Base-by-base conservation (phyloP, 2,888 invertebrate species). In the Hermaeophaga mercurialis region DNA sequence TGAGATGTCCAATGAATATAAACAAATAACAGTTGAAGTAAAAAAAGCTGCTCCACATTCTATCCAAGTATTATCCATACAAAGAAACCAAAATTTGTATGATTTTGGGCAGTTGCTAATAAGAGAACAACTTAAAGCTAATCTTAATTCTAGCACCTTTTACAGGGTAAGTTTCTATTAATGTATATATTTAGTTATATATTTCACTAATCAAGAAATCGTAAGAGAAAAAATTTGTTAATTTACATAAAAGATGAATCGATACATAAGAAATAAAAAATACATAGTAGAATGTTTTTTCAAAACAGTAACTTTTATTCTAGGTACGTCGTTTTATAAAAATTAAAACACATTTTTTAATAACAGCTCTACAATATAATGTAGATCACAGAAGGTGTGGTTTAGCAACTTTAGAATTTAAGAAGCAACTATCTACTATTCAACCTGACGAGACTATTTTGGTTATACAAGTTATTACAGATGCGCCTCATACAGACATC, bases 71-170 rank as follows among this genome's bases (percentile, higher is more conserved):
- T 36, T 11, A 15, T 17, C 14, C 1, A 43, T 43, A 11, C 7
- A 24, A 24, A 28, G 69, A 14, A 46, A 64, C 15, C 69, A 70
- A 54, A 62, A 67, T 49, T 36, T 67, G 3, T 61, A 66, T 33
- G 64, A 64, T 41, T 64, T 50, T 39, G 69, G 67, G 0, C 70
- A 70, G 33, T 57, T 65, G 12, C 55, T 70, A 2, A 57, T 69
- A 9, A 56, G 66, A n/a, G 68, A 62, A 28, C 70, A 70, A 43
- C 26, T 65, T 6, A 38, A 66, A 11, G n/a, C 59, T 7, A 48
- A 41, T 17, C 33, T 53, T 8, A 54, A 53, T 36, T 38, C 44
- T 9, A 6, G 2, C 3, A 31, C 3, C 9, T 61, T 54, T 46
- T 70, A 63, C 34, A 59, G 62, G 47, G 70, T 70, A 64, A 62